Evolutionary conservation across 1,140 invertebrate genomes (phyloP).

Genomic region (Drosophila tani): DNA sequence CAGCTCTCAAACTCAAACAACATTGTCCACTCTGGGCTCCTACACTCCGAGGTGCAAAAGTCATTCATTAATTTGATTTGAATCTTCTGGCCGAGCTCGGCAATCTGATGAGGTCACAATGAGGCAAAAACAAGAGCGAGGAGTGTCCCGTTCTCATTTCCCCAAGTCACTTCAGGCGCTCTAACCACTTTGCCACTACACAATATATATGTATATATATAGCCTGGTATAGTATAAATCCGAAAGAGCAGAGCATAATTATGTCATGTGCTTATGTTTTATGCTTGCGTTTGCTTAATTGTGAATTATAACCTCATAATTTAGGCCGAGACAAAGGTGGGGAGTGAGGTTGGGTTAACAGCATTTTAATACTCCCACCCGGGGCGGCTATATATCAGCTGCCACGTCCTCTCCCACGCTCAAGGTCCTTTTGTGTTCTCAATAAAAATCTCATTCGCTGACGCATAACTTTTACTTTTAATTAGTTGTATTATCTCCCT

Average conservation of each 20-base stretch:
- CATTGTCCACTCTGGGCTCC: conserved; percentile 17
- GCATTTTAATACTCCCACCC: conserved; percentile 72
- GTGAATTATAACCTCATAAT: conserved; percentile 80
- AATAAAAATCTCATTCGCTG: conserved; percentile 83
- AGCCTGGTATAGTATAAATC: conserved; percentile 54
- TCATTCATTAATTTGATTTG: conserved; percentile 67
- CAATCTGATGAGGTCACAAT: conserved; percentile 61
- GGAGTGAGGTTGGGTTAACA: conserved; percentile 33
- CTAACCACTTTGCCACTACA: conserved; percentile 28
- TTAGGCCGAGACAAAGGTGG: conserved; percentile 53
- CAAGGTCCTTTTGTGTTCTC: conserved; percentile 48
- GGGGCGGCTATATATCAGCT: conserved; percentile 59
- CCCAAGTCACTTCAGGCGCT: conserved; percentile 17
- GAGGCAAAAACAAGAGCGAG: conserved; percentile 17
- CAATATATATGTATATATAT: conserved; percentile 30
- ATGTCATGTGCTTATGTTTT: conserved; percentile 76
- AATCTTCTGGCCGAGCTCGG: conserved; percentile 32
- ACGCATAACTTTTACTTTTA: conserved; percentile 83
- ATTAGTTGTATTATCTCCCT: conserved; percentile 83
- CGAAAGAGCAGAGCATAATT: conserved; percentile 53
- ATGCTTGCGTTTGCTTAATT: conserved; percentile 79
- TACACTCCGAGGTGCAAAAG: conserved; percentile 34
- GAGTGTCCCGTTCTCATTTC: conserved; percentile 7
- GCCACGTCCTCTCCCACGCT: conserved; percentile 10
- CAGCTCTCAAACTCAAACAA: conserved; percentile 19